phyloP scores from a whole-genome alignment of 2,113 vertebrate genomes.

The Apodemus speciosus region DNA sequence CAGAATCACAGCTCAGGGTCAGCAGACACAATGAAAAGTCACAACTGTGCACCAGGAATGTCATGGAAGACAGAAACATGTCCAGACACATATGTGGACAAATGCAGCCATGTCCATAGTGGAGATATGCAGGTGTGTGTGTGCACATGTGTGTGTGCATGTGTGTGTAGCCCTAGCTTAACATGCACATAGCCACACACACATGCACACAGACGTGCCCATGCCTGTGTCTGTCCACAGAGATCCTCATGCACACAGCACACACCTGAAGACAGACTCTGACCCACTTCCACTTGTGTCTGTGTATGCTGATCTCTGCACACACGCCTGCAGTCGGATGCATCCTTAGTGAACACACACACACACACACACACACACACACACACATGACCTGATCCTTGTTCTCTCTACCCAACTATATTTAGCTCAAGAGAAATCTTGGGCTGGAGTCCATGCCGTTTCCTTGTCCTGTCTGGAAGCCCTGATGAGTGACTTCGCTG shows the following conservation, averaged over 20 bases:
- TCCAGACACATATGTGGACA: neutral
- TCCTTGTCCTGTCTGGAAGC: constrained; percentile 73
- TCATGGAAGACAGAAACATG: neutral
- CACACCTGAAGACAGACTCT: neutral
- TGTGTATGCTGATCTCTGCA: too few species aligned
- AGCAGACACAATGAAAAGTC: neutral
- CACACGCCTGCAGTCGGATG: neutral
- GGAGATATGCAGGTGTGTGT: neutral
- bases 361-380: too few species aligned
- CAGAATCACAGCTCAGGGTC: neutral
- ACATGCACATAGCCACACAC: too few species aligned
- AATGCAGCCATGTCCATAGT: too few species aligned
- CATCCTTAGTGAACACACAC: neutral
- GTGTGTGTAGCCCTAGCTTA: neutral
- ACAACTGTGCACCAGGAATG: neutral
- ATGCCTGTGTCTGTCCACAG: too few species aligned
- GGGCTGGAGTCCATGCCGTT: constrained; percentile 6
- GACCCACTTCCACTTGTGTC: neutral
- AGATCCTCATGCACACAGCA: neutral
- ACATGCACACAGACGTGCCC: too few species aligned
- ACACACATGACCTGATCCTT: fast-evolving
- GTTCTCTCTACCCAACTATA: constrained; percentile 57
- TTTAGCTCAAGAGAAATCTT: constrained; percentile 67
- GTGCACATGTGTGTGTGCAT: too few species aligned
- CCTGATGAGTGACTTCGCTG: fast-evolving